Conservation (phyloP, 1,140 invertebrate species). For the Palaemon carinicauda region DNA sequence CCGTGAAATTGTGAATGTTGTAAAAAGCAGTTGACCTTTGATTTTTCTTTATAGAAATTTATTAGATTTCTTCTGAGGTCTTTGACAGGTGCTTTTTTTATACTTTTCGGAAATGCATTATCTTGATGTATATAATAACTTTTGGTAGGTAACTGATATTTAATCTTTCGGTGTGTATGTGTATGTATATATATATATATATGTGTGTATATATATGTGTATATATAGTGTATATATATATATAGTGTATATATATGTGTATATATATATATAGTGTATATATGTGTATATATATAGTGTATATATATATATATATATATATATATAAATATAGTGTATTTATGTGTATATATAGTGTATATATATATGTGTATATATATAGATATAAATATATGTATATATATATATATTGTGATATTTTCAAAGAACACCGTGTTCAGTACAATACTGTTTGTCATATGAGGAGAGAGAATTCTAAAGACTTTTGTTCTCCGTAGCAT, state of each 20-base stretch:
- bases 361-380: not conserved
- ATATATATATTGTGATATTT: not conserved
- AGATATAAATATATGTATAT: not conserved
- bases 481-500: too few species aligned
- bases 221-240: not conserved
- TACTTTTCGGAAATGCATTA: too few species aligned
- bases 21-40: too few species aligned
- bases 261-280: not conserved
- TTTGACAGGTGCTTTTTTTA: too few species aligned
- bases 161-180: too few species aligned
- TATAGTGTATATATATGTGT: not conserved
- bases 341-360: not conserved
- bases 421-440: not conserved
- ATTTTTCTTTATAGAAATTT: too few species aligned
- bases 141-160: too few species aligned
- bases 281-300: not conserved
- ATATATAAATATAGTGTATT: not conserved
- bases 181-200: not conserved
- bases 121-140: too few species aligned
- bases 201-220: not conserved
- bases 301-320: conserved; percentile 2
- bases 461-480: too few species aligned
- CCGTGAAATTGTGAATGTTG: too few species aligned
- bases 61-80: too few species aligned
- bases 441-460: too few species aligned